These are phyloP conservation scores for Germaria angustata DNA, from an alignment of 2,888 invertebrate genomes.

Conservation along the genomic window DNA sequence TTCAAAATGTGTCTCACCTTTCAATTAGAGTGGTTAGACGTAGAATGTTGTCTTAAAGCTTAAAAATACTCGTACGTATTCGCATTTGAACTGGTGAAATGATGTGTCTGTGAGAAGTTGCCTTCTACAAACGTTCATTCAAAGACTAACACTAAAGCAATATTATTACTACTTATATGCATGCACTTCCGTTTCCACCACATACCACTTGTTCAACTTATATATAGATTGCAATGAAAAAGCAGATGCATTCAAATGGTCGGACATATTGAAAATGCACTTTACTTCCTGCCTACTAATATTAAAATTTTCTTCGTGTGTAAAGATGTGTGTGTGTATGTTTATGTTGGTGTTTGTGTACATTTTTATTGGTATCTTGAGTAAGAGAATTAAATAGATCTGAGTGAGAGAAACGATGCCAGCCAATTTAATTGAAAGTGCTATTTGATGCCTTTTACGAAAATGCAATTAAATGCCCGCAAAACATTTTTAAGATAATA, in stretches of 20 bases:
- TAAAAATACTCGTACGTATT: slow-evolving; percentile 44
- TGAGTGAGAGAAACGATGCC: slow-evolving; percentile 36
- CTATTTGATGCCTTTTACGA: slow-evolving; percentile 74
- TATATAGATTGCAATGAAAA: slow-evolving; percentile 36
- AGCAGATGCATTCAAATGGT: slow-evolving; percentile 49
- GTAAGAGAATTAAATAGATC: slow-evolving; percentile 27
- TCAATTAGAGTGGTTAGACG: slow-evolving; percentile 62
- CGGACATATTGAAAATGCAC: slow-evolving; percentile 70
- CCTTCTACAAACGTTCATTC: slow-evolving; percentile 6
- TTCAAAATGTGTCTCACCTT: slow-evolving; percentile 66
- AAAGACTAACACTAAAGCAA: slow-evolving; percentile 5
- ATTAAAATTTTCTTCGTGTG: slow-evolving; percentile 56
- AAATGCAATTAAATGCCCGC: slow-evolving; percentile 78
- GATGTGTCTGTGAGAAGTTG: slow-evolving; percentile 49
- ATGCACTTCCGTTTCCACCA: slow-evolving; percentile 55
- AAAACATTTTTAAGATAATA: slow-evolving; percentile 69
- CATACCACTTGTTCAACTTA: background rate
- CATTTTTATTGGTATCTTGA: slow-evolving; percentile 16
- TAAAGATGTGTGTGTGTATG: slow-evolving; percentile 29
- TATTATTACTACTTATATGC: background rate
- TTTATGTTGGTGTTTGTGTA: background rate
- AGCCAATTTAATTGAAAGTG: slow-evolving; percentile 77
- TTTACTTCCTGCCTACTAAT: slow-evolving; percentile 74
- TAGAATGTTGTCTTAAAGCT: slow-evolving; percentile 49
- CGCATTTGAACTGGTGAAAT: slow-evolving; percentile 59